Evolutionary conservation across 2,888 invertebrate genomes (phyloP).

Genomic region (Ectobius pallidus): DNA sequence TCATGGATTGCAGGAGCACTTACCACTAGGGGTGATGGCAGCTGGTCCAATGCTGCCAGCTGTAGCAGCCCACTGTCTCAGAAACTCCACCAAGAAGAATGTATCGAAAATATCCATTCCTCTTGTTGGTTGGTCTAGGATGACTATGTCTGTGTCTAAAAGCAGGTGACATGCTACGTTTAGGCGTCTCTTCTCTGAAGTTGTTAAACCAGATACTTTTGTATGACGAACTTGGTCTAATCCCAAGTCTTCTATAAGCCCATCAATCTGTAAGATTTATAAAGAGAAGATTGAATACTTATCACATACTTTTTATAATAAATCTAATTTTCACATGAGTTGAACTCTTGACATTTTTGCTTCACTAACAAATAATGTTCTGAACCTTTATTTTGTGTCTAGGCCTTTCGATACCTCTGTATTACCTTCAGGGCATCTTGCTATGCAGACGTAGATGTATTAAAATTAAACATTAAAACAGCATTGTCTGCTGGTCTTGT

Average conservation of each 20-base stretch:
- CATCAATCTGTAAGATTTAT: slow-evolving; percentile 77
- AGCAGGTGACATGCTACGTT: slow-evolving; percentile 89
- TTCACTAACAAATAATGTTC: no score
- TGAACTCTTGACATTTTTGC: no score
- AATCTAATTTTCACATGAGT: no score
- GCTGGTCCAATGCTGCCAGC: slow-evolving; percentile 48
- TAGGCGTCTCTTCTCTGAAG: slow-evolving; percentile 84
- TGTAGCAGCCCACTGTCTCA: slow-evolving; percentile 84
- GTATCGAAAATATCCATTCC: slow-evolving; percentile 96
- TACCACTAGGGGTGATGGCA: slow-evolving; percentile 41
- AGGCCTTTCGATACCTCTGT: no score
- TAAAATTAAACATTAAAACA: no score
- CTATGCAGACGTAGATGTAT: no score
- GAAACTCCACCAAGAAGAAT: slow-evolving; percentile 91
- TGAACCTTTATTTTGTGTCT: no score
- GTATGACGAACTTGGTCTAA: slow-evolving; percentile 88
- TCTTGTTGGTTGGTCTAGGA: slow-evolving; percentile 86
- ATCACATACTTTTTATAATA: no score
- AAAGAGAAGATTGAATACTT: no score
- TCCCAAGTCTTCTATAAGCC: slow-evolving; percentile 89
- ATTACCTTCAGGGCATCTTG: no score
- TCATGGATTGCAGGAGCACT: no score
- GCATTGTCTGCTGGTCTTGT: no score
- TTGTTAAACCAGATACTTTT: slow-evolving; percentile 81
- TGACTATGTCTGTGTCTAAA: slow-evolving; percentile 83